A percentile compares a stretch with the other conserved stretches of the same genome.
Evolutionary conservation across 2,113 vertebrate genomes (phyloP).

Genomic region (Ictalurus furcatus): DNA sequence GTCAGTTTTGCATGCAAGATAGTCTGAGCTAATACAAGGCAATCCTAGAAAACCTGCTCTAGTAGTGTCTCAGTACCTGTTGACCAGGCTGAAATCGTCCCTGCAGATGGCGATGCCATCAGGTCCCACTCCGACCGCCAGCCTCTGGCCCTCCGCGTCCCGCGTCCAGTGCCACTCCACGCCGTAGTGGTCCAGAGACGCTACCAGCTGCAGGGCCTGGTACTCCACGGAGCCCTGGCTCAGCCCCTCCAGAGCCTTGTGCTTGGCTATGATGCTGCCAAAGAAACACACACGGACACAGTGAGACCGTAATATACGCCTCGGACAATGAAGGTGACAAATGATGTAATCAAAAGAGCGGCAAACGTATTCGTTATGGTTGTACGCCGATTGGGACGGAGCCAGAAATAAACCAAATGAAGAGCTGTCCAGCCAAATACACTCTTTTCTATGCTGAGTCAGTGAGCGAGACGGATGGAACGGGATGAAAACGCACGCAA

Average conservation of each 20-base stretch:
- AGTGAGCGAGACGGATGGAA: neutral
- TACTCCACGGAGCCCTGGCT: slow-evolving; percentile 89
- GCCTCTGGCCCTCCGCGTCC: slow-evolving; percentile 83
- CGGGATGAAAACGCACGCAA: neutral
- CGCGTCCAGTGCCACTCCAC: slow-evolving; percentile 95
- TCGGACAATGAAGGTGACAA: neutral
- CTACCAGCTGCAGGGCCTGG: slow-evolving; percentile 89
- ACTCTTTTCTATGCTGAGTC: neutral
- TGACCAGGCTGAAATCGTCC: slow-evolving; percentile 89
- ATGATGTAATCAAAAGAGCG: neutral
- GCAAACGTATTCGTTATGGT: neutral
- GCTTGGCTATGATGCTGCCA: slow-evolving; percentile 84
- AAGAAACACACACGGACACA: neutral
- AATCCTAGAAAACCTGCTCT: neutral
- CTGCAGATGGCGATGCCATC: slow-evolving; percentile 93
- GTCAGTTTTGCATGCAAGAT: neutral
- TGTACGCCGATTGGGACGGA: neutral
- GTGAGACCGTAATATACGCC: neutral
- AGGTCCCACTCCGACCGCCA: slow-evolving; percentile 91
- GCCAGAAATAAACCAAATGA: neutral
- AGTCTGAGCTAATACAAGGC: too few relatives aligned
- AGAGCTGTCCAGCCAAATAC: neutral
- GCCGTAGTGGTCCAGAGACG: slow-evolving; percentile 89
- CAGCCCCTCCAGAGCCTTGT: slow-evolving; percentile 86
- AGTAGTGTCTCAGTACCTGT: slow-evolving; percentile 77